A percentile compares a stretch with the other conserved stretches of the same genome.
Conservation (phyloP, 2,888 invertebrate species). For the Scaptomyza caliginosa region DNA sequence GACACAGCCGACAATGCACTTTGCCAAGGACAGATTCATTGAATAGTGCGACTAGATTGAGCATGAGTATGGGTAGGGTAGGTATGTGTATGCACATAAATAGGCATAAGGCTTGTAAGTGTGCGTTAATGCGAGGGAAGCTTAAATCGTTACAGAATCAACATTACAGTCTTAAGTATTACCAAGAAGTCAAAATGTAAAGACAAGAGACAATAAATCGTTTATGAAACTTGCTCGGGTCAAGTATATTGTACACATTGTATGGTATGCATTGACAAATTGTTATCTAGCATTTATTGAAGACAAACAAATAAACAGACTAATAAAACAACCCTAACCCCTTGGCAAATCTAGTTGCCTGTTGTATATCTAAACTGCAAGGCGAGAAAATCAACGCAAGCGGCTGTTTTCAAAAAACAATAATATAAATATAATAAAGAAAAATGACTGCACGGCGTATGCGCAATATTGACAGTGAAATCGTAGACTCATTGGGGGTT, state of each 20-base stretch:
- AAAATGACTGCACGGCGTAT: slow-evolving; percentile 56
- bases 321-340: slow-evolving; percentile 10
- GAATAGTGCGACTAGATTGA: slow-evolving; percentile 72
- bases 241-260: not conserved
- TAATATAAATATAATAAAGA: slow-evolving; percentile 50
- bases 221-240: not conserved
- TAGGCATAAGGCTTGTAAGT: slow-evolving; percentile 8
- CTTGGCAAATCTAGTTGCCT: not conserved
- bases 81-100: slow-evolving; percentile 1
- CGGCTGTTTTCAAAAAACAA: slow-evolving; percentile 36
- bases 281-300: not conserved
- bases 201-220: not conserved
- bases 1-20: slow-evolving; percentile 81
- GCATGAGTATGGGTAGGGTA: slow-evolving; percentile 21
- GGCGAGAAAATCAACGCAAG: slow-evolving; percentile 32
- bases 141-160: too few species aligned
- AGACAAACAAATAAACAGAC: not conserved
- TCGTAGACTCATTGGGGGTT: slow-evolving; percentile 52
- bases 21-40: slow-evolving; percentile 83
- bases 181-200: not conserved
- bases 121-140: slow-evolving; percentile 34
- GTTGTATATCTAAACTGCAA: slow-evolving; percentile 10
- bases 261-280: not conserved
- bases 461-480: slow-evolving; percentile 79
- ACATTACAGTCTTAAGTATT: too few species aligned